Conservation (phyloP, 2,888 invertebrate species). For the Muscina levida region DNA sequence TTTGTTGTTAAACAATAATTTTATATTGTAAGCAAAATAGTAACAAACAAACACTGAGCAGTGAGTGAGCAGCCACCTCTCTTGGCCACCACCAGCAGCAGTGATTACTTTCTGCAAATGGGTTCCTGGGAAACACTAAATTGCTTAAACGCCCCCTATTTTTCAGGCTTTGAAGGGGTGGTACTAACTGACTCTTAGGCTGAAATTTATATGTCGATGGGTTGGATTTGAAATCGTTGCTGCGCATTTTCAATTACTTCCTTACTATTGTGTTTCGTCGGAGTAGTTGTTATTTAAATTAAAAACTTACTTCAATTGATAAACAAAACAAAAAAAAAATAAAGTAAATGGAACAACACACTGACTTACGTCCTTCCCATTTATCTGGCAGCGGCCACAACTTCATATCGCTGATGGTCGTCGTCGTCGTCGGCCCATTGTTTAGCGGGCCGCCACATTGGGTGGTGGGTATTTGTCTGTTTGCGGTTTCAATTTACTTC, state of each 20-base stretch:
- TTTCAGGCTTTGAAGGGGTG: background rate
- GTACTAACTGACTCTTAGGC: background rate
- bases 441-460: constrained; percentile 4
- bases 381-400: background rate
- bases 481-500: constrained; percentile 62
- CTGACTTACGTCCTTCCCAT: background rate
- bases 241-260: constrained; percentile 26
- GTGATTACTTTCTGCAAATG: constrained; percentile 27
- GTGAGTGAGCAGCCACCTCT: constrained; percentile 40
- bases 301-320: constrained; percentile 19
- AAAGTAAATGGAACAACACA: background rate
- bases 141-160: constrained; percentile 40
- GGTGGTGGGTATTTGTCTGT: constrained; percentile 40
- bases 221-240: constrained; percentile 9
- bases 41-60: constrained; percentile 45
- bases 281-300: constrained; percentile 8
- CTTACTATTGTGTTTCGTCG: background rate
- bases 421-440: background rate
- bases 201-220: constrained; percentile 27
- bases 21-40: constrained; percentile 59
- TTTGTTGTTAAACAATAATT: constrained; percentile 66
- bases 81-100: background rate
- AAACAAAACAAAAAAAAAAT: background rate
- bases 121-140: constrained; percentile 40
- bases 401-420: background rate